phyloP scores from a whole-genome alignment of 1,140 invertebrate species.

The Drosophila ambigua region DNA sequence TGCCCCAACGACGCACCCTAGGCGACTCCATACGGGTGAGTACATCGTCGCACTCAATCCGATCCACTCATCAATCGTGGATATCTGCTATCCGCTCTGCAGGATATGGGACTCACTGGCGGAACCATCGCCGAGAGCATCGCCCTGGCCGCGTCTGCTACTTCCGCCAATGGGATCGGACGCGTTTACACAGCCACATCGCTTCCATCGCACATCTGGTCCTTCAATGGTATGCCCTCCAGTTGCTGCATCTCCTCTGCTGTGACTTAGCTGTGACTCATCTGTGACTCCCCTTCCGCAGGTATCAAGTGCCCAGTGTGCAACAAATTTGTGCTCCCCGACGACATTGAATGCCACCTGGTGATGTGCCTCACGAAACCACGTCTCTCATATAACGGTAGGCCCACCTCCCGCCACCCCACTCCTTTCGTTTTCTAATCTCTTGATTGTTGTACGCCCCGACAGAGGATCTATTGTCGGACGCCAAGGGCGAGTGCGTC shows the following conservation, averaged over 20 bases:
- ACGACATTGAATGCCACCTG: constrained; percentile 99
- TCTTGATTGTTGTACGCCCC: neutral
- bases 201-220: constrained; percentile 95
- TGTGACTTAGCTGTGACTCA: neutral
- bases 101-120: constrained; percentile 78
- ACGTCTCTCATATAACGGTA: constrained; percentile 98
- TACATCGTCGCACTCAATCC: neutral
- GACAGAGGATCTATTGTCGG: constrained; percentile 96
- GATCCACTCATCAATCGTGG: neutral
- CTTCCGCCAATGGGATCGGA: constrained; percentile 86
- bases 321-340: constrained; percentile 98
- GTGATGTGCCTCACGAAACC: constrained; percentile 99
- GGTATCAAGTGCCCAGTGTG: constrained; percentile 99
- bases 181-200: constrained; percentile 94
- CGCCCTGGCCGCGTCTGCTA: constrained; percentile 84
- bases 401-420: constrained; percentile 56
- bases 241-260: too few species aligned
- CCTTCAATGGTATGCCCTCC: constrained; percentile 89
- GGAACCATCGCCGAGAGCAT: constrained; percentile 83
- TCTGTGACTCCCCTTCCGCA: constrained; percentile 78
- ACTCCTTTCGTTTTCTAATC: constrained; percentile 4
- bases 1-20: constrained; percentile 66
- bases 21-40: constrained; percentile 74
- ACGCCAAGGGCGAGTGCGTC: constrained; percentile 98
- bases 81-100: neutral